A percentile compares a stretch with the other conserved stretches of the same genome.
Evolutionary conservation across 2,797 vertebrate genomes (phyloP).

Genomic region (Poeciliopsis paucimaculata): DNA sequence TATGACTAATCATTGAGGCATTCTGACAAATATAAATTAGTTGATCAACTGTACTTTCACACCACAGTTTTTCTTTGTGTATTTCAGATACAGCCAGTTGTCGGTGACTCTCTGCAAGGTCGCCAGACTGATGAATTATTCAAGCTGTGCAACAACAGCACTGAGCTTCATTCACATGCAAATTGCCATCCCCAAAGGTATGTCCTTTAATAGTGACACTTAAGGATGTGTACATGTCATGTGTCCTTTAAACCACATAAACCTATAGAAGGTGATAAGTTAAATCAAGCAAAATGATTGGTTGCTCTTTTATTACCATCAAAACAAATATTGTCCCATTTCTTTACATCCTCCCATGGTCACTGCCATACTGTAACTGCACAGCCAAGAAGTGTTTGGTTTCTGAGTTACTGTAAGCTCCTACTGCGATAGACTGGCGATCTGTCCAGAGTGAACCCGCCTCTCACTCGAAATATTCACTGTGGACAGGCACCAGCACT

Average conservation of each 20-base stretch:
- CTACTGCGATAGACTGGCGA: too few species aligned
- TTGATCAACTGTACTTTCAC: background rate
- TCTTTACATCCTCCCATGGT: background rate
- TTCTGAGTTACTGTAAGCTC: background rate
- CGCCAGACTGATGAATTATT: conserved; percentile 64
- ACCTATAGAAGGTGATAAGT: conserved; percentile 5
- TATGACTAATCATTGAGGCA: background rate
- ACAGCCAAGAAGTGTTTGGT: background rate
- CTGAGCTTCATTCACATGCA: conserved; percentile 74
- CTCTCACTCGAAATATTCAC: too few species aligned
- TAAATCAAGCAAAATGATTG: conserved; percentile 5
- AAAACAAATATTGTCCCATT: background rate
- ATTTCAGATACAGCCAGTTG: conserved; percentile 33
- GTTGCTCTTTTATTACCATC: background rate
- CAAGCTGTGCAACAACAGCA: conserved; percentile 43
- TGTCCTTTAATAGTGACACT: conserved; percentile 51
- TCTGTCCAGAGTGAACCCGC: too few species aligned
- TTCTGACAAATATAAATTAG: background rate
- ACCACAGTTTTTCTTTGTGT: conserved; percentile 2
- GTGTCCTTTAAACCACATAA: conserved; percentile 12
- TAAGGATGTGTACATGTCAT: conserved; percentile 24
- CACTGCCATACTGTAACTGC: background rate
- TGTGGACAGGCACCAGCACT: too few species aligned
- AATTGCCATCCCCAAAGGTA: conserved; percentile 70
- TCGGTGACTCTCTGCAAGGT: conserved; percentile 71